Conservation (phyloP, 1,140 invertebrate species). For the Drosophila orosa region DNA sequence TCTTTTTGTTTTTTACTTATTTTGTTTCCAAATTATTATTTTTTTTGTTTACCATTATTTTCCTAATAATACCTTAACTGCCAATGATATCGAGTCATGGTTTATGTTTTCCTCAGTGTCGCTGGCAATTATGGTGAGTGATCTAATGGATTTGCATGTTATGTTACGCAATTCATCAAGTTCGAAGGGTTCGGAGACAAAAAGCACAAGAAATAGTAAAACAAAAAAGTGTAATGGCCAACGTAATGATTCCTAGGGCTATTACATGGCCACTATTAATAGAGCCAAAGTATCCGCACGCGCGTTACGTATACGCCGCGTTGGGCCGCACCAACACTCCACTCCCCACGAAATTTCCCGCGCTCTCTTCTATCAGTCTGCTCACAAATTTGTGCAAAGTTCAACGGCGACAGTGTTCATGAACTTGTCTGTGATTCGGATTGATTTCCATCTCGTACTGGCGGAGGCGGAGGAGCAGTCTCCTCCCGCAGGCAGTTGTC, state of each 20-base stretch:
- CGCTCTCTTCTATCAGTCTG: conserved; percentile 23
- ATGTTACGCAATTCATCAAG: conserved; percentile 63
- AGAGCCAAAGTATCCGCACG: conserved; percentile 39
- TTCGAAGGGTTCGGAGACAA: conserved; percentile 30
- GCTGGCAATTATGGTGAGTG: conserved; percentile 80
- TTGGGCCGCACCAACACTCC: conserved; percentile 8
- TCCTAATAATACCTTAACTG: conserved; percentile 7
- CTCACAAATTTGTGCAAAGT: conserved; percentile 29
- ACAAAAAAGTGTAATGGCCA: conserved; percentile 28
- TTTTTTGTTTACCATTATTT: conserved; percentile 29
- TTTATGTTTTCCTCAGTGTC: conserved; percentile 81
- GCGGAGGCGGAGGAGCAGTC: background rate
- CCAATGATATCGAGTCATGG: conserved; percentile 55
- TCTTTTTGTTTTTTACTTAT: conserved; percentile 57
- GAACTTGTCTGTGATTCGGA: conserved; percentile 61
- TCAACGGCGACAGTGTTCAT: conserved; percentile 51
- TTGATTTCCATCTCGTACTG: conserved; percentile 12
- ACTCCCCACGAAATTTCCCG: background rate
- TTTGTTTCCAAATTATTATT: conserved; percentile 42
- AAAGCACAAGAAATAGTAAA: conserved; percentile 2
- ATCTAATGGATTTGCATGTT: conserved; percentile 65
- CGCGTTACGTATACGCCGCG: conserved; percentile 66
- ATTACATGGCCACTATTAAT: conserved; percentile 52
- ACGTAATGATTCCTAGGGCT: conserved; percentile 28
- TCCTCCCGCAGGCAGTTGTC: conserved; percentile 46